phyloP scores from a whole-genome alignment of 1,140 invertebrate genomes.

The Drosophila neocordata region DNA sequence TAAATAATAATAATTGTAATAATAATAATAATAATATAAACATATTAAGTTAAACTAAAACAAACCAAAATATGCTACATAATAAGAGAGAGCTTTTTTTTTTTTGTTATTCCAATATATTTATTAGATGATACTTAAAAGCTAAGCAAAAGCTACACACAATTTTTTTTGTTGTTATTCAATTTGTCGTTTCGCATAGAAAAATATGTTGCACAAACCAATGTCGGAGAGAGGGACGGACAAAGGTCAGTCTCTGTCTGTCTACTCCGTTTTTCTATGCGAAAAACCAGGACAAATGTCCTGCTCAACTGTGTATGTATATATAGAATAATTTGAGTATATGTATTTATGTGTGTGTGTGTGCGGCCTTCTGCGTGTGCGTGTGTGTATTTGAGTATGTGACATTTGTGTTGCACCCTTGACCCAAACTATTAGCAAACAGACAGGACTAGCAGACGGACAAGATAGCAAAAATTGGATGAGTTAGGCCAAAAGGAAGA shows the following conservation, averaged over 20 bases:
- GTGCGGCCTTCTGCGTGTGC: conserved; percentile 13
- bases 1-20: background rate
- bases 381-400: conserved; percentile 26
- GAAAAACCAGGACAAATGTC: conserved; percentile 37
- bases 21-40: background rate
- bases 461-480: conserved; percentile 19
- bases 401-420: conserved; percentile 45
- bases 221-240: background rate
- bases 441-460: conserved; percentile 36
- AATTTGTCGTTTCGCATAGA: conserved; percentile 9
- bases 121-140: conserved; percentile 10
- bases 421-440: conserved; percentile 52
- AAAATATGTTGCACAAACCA: conserved; percentile 8
- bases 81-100: background rate
- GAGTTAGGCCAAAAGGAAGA: conserved; percentile 9
- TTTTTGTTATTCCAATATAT: background rate
- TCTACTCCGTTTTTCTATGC: conserved; percentile 11
- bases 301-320: conserved; percentile 22
- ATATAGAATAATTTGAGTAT: conserved; percentile 25
- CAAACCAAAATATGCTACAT: background rate
- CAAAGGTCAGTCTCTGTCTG: conserved; percentile 16
- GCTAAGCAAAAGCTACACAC: conserved; percentile 28
- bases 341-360: conserved; percentile 18
- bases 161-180: background rate
- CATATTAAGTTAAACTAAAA: background rate